phyloP scores from a whole-genome alignment of 2,888 invertebrate species.

The Drosophila setosimentum region DNA sequence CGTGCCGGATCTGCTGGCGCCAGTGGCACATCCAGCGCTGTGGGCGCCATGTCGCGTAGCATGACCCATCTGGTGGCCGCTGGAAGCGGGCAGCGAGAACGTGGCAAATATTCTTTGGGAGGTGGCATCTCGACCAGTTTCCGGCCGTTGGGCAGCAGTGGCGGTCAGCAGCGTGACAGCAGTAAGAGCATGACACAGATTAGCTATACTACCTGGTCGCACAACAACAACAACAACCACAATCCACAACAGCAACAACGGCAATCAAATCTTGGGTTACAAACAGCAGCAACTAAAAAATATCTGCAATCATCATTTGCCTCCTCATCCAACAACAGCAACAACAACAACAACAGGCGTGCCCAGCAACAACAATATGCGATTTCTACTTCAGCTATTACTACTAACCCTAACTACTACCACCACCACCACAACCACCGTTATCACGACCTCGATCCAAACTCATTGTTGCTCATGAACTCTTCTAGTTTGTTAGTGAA shows the following conservation, averaged over 20 bases:
- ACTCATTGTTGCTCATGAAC: constrained; percentile 84
- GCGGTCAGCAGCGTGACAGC: constrained; percentile 78
- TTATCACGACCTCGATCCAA: constrained; percentile 83
- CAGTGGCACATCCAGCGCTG: constrained; percentile 65
- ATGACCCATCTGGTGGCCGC: constrained; percentile 89
- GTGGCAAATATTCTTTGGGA: constrained; percentile 78
- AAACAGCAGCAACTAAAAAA: constrained; percentile 84
- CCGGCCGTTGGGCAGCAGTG: constrained; percentile 82
- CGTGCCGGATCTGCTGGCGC: constrained; percentile 51
- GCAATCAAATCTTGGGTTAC: constrained; percentile 81
- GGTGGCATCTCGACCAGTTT: constrained; percentile 82
- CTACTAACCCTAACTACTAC: constrained; percentile 62
- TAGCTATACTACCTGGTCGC: constrained; percentile 80
- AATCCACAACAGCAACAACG: constrained; percentile 81
- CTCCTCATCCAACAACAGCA: constrained; percentile 67
- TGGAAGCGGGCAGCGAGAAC: constrained; percentile 52
- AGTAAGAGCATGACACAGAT: constrained; percentile 87
- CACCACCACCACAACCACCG: constrained; percentile 78
- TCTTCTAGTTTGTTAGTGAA: constrained; percentile 84
- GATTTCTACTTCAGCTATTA: constrained; percentile 69
- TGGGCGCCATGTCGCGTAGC: constrained; percentile 88
- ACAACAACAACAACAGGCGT: constrained; percentile 80
- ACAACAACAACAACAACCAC: constrained; percentile 54
- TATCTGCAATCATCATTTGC: constrained; percentile 85
- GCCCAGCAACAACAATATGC: constrained; percentile 84